Percentiles rank a stretch among this genome's conserved stretches.
Evolutionary conservation across 2,888 invertebrate genomes (phyloP).

Genomic region (Archips xylosteana): DNA sequence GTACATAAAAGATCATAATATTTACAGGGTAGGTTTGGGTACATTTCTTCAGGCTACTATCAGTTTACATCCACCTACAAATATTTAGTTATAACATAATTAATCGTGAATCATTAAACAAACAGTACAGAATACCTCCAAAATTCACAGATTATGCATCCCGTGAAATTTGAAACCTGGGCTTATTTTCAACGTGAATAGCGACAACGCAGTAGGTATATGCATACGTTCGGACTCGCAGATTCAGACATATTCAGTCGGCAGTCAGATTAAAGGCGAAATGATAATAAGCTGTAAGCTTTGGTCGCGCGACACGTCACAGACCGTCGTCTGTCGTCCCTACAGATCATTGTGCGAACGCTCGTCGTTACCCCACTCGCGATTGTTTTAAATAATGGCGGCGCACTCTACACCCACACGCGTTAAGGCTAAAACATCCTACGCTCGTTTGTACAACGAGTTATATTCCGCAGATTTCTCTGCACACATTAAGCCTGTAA

Average conservation of each 20-base stretch:
- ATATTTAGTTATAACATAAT: too few relatives aligned
- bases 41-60: too few relatives aligned
- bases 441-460: slow-evolving; percentile 56
- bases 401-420: slow-evolving; percentile 50
- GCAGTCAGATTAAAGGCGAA: not conserved
- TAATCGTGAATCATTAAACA: too few relatives aligned
- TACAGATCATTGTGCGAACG: not conserved
- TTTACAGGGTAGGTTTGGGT: too few relatives aligned
- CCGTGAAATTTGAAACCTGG: too few relatives aligned
- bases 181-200: not conserved
- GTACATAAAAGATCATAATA: too few relatives aligned
- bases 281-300: not conserved
- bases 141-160: too few relatives aligned
- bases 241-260: not conserved
- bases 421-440: slow-evolving; percentile 66
- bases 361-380: slow-evolving; percentile 70
- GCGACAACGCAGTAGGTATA: not conserved
- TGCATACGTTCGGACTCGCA: not conserved
- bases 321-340: not conserved
- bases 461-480: slow-evolving; percentile 51
- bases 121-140: too few relatives aligned
- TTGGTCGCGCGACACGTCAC: not conserved
- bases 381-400: slow-evolving; percentile 75
- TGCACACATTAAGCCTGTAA: slow-evolving; percentile 46
- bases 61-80: too few relatives aligned